phyloP scores from a whole-genome alignment of 1,140 invertebrate species.

The Aleiodes sp. region DNA sequence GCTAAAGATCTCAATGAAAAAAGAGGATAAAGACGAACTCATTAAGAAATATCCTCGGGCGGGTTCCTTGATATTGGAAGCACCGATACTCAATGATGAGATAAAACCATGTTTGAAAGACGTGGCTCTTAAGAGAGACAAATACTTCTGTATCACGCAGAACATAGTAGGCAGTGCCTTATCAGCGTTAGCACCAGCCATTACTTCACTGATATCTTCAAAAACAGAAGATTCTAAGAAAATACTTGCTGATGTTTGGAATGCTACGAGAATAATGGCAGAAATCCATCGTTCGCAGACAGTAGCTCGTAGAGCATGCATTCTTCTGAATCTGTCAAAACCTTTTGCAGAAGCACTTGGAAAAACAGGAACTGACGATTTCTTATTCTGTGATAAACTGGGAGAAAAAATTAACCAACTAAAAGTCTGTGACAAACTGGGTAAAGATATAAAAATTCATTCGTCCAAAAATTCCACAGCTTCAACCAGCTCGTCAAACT shows the following conservation, averaged over 20 bases:
- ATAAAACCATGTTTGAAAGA: conserved; percentile 13
- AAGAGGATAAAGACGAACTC: conserved; percentile 1
- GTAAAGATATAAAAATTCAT: conserved; percentile 22
- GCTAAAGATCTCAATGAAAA: background rate
- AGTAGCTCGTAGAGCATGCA: conserved; percentile 27
- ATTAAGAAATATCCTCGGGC: conserved; percentile 27
- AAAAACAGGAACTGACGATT: conserved; percentile 27
- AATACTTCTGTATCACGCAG: conserved; percentile 24
- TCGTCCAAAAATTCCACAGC: background rate
- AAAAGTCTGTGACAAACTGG: conserved; percentile 34
- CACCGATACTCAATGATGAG: conserved; percentile 27
- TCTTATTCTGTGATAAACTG: conserved; percentile 30
- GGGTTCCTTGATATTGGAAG: conserved; percentile 25
- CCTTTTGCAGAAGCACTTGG: conserved; percentile 30
- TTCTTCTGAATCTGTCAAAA: conserved; percentile 27
- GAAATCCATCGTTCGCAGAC: background rate
- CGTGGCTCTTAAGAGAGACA: conserved; percentile 28
- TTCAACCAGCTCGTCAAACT: conserved; percentile 33
- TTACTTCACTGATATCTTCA: conserved; percentile 8
- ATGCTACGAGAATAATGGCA: conserved; percentile 23
- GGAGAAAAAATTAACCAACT: conserved; percentile 28
- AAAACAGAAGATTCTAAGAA: conserved; percentile 14
- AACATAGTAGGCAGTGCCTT: conserved; percentile 22
- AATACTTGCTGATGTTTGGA: background rate
- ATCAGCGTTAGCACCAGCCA: conserved; percentile 2